Evolutionary conservation across 2,888 invertebrate genomes (phyloP).

Genomic region (Oscheius onirici): DNA sequence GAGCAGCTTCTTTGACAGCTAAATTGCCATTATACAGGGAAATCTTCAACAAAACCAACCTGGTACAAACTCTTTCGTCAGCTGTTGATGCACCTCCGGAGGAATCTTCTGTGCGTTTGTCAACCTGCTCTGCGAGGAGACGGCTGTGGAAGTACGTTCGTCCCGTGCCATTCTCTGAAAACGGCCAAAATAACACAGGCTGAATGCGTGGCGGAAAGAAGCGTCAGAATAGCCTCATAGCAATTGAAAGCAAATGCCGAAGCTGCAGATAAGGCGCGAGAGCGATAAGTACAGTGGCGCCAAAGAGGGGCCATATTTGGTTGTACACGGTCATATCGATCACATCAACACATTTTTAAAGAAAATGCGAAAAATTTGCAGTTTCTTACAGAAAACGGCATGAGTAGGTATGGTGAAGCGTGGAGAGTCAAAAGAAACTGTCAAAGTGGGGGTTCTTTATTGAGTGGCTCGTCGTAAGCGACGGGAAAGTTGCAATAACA

Average conservation of each 20-base stretch:
- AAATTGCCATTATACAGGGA: neutral
- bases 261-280: conserved; percentile 26
- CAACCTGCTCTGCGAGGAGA: neutral
- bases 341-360: neutral
- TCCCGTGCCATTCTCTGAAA: conserved; percentile 2
- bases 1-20: conserved; percentile 45
- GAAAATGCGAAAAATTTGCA: neutral
- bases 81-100: conserved; percentile 42
- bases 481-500: too few relatives aligned
- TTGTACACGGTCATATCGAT: conserved; percentile 5
- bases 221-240: neutral
- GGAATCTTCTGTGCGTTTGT: conserved; percentile 22
- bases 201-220: neutral
- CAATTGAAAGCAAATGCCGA: conserved; percentile 27
- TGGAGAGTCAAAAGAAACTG: too few relatives aligned
- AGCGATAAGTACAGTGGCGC: conserved; percentile 27
- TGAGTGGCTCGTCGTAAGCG: too few relatives aligned
- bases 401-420: too few relatives aligned
- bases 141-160: conserved; percentile 9
- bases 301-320: conserved; percentile 14
- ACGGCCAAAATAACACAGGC: conserved; percentile 5
- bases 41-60: conserved; percentile 26
- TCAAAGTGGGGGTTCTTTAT: too few relatives aligned
- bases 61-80: conserved; percentile 44
- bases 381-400: too few relatives aligned